Conservation (phyloP, 2,888 invertebrate species). For the Drosophila colorata region DNA sequence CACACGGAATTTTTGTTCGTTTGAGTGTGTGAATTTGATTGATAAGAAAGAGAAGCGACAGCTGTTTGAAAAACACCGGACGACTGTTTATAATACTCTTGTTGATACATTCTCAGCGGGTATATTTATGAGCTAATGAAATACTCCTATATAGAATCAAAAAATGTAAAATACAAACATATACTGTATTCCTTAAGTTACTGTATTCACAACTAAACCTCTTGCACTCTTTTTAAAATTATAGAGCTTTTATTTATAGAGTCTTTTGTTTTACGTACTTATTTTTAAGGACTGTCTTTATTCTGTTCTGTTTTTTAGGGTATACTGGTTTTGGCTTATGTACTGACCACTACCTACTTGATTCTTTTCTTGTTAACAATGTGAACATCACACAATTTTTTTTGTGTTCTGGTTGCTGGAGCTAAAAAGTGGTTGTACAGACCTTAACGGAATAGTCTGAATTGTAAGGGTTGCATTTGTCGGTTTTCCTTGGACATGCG, state of each 20-base stretch:
- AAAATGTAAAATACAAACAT: background rate
- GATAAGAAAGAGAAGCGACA: conserved; percentile 66
- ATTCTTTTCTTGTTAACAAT: background rate
- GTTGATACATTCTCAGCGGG: conserved; percentile 24
- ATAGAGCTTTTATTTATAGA: no score
- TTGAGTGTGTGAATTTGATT: conserved; percentile 55
- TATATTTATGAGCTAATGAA: conserved; percentile 8
- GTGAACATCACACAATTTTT: conserved; percentile 12
- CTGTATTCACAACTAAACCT: no score
- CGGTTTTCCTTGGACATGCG: conserved; percentile 17
- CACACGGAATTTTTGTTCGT: conserved; percentile 35
- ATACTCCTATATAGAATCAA: background rate
- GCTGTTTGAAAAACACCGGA: conserved; percentile 46
- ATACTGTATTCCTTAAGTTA: no score
- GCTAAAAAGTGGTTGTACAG: conserved; percentile 19
- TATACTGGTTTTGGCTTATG: background rate
- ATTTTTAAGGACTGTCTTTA: no score
- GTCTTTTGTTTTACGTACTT: background rate
- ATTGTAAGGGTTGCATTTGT: conserved; percentile 67
- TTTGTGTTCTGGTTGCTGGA: background rate
- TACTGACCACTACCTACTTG: background rate
- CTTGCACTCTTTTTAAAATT: no score
- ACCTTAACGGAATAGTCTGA: conserved; percentile 16
- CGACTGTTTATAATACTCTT: conserved; percentile 19
- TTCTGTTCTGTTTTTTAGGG: background rate